Conservation (phyloP, 2,888 invertebrate species). For the Sthenelais limicola region DNA sequence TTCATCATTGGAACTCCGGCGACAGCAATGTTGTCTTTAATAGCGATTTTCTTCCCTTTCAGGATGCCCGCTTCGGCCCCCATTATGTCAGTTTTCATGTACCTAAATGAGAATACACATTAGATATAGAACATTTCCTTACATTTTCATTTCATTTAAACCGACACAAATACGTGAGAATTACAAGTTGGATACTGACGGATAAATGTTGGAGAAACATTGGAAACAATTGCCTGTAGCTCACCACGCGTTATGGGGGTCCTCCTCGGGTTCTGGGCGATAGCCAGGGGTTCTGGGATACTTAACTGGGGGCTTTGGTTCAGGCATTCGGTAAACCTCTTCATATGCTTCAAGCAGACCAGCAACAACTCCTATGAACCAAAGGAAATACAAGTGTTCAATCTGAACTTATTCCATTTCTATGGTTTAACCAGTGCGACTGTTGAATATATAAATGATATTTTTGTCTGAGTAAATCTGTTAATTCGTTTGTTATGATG, state of each 20-base stretch:
- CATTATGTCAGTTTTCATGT: slow-evolving; percentile 59
- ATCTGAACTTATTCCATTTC: too few relatives aligned
- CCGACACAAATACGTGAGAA: neutral
- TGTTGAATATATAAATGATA: too few relatives aligned
- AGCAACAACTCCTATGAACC: too few relatives aligned
- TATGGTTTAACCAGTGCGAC: too few relatives aligned
- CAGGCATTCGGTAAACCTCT: slow-evolving; percentile 14
- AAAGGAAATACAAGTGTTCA: too few relatives aligned
- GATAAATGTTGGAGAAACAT: too few relatives aligned
- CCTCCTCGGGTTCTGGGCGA: slow-evolving; percentile 51
- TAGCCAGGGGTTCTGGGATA: slow-evolving; percentile 55
- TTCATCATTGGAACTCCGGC: slow-evolving; percentile 68
- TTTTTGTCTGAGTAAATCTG: too few relatives aligned
- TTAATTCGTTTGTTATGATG: too few relatives aligned
- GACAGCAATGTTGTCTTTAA: slow-evolving; percentile 65
- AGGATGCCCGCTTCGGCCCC: slow-evolving; percentile 60
- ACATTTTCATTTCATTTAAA: neutral
- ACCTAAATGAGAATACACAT: too few relatives aligned
- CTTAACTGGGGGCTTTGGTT: slow-evolving; percentile 47
- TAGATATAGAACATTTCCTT: neutral
- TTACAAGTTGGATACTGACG: too few relatives aligned
- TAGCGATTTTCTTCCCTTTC: slow-evolving; percentile 60
- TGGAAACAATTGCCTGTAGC: too few relatives aligned
- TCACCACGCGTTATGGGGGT: slow-evolving; percentile 58
- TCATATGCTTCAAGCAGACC: too few relatives aligned